These are phyloP conservation scores for Drosophila repleta DNA, from an alignment of 1,140 invertebrate species.

Conservation along the genomic window DNA sequence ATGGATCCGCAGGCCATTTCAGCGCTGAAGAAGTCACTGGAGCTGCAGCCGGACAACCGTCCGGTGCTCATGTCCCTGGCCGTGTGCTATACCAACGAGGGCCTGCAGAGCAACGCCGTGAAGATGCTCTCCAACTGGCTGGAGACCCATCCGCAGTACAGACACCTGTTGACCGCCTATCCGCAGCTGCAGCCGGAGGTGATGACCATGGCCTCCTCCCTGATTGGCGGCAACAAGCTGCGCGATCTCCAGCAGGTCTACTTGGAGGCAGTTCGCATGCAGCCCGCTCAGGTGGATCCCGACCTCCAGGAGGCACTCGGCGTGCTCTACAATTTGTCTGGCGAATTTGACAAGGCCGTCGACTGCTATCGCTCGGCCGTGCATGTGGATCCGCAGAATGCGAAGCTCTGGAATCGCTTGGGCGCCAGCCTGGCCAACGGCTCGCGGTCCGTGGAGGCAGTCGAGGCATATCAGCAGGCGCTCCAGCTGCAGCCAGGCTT, in stretches of 20 bases:
- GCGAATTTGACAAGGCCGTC: conserved; percentile 97
- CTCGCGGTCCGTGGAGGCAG: conserved; percentile 96
- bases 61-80: conserved; percentile 95
- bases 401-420: conserved; percentile 97
- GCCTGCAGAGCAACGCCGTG: conserved; percentile 90
- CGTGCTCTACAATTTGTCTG: conserved; percentile 96
- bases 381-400: conserved; percentile 92
- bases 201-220: conserved; percentile 57
- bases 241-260: conserved; percentile 91
- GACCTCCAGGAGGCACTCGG: conserved; percentile 98
- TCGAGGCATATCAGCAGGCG: conserved; percentile 97
- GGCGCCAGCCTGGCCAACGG: conserved; percentile 99
- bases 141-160: conserved; percentile 93
- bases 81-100: conserved; percentile 98
- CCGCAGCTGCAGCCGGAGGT: conserved; percentile 51
- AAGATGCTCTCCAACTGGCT: conserved; percentile 92
- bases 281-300: conserved; percentile 92
- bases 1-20: conserved; percentile 93
- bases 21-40: conserved; percentile 93
- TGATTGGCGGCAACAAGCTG: conserved; percentile 71
- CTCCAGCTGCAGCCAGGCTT: conserved; percentile 97
- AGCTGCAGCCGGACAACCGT: conserved; percentile 92
- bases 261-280: conserved; percentile 92
- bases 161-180: conserved; percentile 87
- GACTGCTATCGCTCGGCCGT: conserved; percentile 98